A percentile compares a stretch with the other conserved stretches of the same genome.
Evolutionary conservation across 1,140 invertebrate species (phyloP).

Genomic region (Bombus superbus): DNA sequence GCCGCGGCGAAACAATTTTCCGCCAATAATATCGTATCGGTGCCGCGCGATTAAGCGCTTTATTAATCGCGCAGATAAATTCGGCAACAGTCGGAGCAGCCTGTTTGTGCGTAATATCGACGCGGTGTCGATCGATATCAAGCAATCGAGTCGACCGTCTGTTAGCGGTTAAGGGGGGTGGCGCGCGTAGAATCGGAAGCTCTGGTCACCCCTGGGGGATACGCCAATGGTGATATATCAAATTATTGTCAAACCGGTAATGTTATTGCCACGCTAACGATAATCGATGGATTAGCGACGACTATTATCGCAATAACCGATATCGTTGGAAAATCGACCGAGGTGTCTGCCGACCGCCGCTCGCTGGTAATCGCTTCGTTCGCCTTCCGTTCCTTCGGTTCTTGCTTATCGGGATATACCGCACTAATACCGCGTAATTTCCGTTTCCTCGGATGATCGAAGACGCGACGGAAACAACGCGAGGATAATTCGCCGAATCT

Average conservation of each 20-base stretch:
- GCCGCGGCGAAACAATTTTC: slow-evolving; percentile 24
- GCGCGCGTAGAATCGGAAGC: slow-evolving; percentile 51
- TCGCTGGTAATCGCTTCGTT: neutral
- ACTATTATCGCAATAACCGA: slow-evolving; percentile 63
- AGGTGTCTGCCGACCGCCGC: neutral
- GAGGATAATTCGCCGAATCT: neutral
- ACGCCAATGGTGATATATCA: slow-evolving; percentile 64
- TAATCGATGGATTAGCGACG: slow-evolving; percentile 69
- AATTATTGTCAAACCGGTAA: slow-evolving; percentile 70
- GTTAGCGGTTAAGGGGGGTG: slow-evolving; percentile 63
- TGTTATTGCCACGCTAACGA: slow-evolving; percentile 66
- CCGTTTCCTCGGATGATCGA: neutral
- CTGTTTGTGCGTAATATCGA: slow-evolving; percentile 46
- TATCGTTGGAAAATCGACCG: slow-evolving; percentile 49
- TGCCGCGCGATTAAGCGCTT: slow-evolving; percentile 47
- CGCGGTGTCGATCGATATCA: slow-evolving; percentile 62
- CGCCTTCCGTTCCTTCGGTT: neutral
- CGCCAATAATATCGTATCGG: neutral
- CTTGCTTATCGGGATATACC: neutral
- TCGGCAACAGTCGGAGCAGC: slow-evolving; percentile 41
- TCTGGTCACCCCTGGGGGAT: slow-evolving; percentile 42
- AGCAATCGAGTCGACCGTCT: slow-evolving; percentile 65
- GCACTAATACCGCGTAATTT: too few species aligned
- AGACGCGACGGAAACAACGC: neutral
- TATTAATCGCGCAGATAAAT: slow-evolving; percentile 59